These are phyloP conservation scores for Coelopa pilipes DNA, from an alignment of 2,888 invertebrate species.

Conservation along the genomic window DNA sequence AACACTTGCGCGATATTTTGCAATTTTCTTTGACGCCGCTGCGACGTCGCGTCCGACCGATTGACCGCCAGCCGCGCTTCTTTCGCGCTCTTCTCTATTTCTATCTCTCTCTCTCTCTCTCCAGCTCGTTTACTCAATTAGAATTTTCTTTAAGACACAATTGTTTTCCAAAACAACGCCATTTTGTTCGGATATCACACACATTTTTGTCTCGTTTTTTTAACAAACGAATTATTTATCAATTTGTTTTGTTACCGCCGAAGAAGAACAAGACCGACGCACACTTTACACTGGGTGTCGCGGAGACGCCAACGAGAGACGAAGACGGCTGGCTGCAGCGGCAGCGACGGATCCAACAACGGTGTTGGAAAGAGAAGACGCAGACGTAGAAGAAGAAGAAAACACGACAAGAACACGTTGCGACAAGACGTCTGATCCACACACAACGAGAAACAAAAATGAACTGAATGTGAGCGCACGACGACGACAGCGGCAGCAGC, in stretches of 20 bases:
- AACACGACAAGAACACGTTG: constrained; percentile 33
- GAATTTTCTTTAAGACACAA: too few relatives aligned
- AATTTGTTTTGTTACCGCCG: not conserved
- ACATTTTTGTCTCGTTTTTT: too few relatives aligned
- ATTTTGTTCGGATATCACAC: too few relatives aligned
- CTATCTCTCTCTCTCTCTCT: too few relatives aligned
- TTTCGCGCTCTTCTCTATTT: too few relatives aligned
- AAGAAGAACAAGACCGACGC: not conserved
- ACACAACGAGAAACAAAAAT: constrained; percentile 43
- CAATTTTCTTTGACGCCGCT: too few relatives aligned
- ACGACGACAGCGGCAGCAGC: not conserved
- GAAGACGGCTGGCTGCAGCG: not conserved
- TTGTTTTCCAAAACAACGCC: too few relatives aligned
- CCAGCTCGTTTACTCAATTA: too few relatives aligned
- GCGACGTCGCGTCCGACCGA: too few relatives aligned
- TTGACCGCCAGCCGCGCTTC: too few relatives aligned
- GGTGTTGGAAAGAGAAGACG: constrained; percentile 15
- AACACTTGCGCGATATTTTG: not conserved
- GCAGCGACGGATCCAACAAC: not conserved
- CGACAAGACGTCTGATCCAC: constrained; percentile 36
- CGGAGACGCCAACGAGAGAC: too few relatives aligned
- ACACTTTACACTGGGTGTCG: not conserved
- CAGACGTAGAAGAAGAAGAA: constrained; percentile 27
- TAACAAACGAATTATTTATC: too few relatives aligned
- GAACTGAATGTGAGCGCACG: constrained; percentile 40